Conservation (phyloP, 2,797 vertebrate species). For the Leucoraja ocellata region DNA sequence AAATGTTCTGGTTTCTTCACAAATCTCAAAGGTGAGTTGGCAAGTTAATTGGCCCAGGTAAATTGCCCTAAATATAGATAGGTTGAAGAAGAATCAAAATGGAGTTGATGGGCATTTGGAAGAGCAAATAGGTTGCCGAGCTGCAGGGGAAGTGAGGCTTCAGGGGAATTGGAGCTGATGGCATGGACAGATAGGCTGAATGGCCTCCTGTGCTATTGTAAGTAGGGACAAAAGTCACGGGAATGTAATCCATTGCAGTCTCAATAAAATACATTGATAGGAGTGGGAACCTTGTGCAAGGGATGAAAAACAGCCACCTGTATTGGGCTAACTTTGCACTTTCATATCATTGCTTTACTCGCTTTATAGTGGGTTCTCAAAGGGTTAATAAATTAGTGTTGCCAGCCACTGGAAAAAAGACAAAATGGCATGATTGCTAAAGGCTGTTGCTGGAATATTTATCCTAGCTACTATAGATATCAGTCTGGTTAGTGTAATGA, state of each 20-base stretch:
- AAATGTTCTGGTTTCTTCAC: too few relatives aligned
- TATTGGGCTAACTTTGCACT: too few relatives aligned
- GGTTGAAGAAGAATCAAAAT: too few relatives aligned
- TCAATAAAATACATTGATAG: not conserved
- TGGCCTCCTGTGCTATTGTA: too few relatives aligned
- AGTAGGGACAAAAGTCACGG: not conserved
- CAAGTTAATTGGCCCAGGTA: too few relatives aligned
- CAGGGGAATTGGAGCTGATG: too few relatives aligned
- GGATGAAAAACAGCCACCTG: not conserved
- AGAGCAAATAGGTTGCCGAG: too few relatives aligned
- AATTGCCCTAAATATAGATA: too few relatives aligned
- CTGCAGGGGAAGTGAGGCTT: too few relatives aligned
- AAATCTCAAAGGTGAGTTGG: too few relatives aligned
- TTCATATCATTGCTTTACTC: not conserved
- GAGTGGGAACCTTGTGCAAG: not conserved
- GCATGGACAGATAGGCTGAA: too few relatives aligned
- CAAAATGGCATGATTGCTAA: not conserved
- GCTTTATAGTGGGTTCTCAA: not conserved
- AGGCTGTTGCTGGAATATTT: conserved; percentile 15
- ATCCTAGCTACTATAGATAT: not conserved
- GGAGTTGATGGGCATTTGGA: too few relatives aligned
- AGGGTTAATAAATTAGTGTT: conserved; percentile 3
- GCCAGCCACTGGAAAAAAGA: not conserved
- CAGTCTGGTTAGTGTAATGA: conserved; percentile 23
- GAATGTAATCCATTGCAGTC: not conserved